Evolutionary conservation across 2,888 invertebrate genomes (phyloP).

Genomic region (Listrodromus nycthemerus): DNA sequence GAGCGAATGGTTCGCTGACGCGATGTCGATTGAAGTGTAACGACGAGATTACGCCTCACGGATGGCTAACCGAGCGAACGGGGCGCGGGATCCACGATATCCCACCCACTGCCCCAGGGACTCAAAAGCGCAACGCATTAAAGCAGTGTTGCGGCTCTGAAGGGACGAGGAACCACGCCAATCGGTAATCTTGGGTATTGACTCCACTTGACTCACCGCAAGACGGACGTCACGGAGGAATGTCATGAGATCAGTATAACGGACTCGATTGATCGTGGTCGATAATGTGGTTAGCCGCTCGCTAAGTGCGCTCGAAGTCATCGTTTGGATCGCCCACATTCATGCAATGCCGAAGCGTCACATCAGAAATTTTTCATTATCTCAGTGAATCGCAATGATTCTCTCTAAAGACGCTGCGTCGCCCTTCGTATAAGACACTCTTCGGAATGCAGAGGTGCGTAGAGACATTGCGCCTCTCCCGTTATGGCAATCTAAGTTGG

Average conservation of each 20-base stretch:
- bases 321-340: too few relatives aligned
- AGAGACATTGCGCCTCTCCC: constrained; percentile 50
- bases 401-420: not conserved
- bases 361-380: too few relatives aligned
- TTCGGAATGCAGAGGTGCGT: constrained; percentile 22
- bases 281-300: too few relatives aligned
- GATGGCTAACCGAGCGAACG: constrained; percentile 77
- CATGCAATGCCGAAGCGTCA: too few relatives aligned
- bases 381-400: not conserved
- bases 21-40: constrained; percentile 84
- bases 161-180: constrained; percentile 10
- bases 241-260: not conserved
- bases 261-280: too few relatives aligned
- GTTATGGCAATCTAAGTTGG: constrained; percentile 81
- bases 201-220: not conserved
- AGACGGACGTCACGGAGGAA: not conserved
- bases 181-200: not conserved
- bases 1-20: constrained; percentile 55
- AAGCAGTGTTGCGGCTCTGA: constrained; percentile 44
- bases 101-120: constrained; percentile 1
- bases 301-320: too few relatives aligned
- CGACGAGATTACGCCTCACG: constrained; percentile 80
- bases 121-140: constrained; percentile 19
- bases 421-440: not conserved
- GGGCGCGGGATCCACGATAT: constrained; percentile 19